A percentile compares a stretch with the other conserved stretches of the same genome.
Conservation (phyloP, 2,888 invertebrate genomes). For the Anarsia innoxiella region DNA sequence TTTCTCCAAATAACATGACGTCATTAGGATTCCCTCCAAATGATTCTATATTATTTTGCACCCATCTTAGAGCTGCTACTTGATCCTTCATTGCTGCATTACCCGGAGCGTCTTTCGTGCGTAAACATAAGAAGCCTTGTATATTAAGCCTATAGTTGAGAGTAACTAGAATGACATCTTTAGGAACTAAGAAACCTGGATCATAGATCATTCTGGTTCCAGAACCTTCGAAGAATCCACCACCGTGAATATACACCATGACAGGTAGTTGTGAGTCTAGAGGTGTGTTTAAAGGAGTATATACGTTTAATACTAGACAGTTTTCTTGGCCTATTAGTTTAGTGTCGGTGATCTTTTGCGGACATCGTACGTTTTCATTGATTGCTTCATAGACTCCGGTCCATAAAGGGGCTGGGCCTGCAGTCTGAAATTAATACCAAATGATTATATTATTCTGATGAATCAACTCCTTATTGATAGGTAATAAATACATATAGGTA, state of each 20-base stretch:
- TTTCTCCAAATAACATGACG: slow-evolving; percentile 57
- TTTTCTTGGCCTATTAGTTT: slow-evolving; percentile 35
- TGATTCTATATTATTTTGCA: slow-evolving; percentile 40
- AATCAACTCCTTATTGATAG: too few species aligned
- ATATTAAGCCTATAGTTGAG: slow-evolving; percentile 57
- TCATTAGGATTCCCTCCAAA: slow-evolving; percentile 55
- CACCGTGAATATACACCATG: slow-evolving; percentile 61
- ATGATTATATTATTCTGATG: slow-evolving; percentile 3
- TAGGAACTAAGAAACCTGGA: slow-evolving; percentile 44
- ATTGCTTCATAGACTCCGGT: slow-evolving; percentile 43
- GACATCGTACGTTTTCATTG: slow-evolving; percentile 44
- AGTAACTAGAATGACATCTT: slow-evolving; percentile 50
- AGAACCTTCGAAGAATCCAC: slow-evolving; percentile 52
- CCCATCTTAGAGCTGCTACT: slow-evolving; percentile 51
- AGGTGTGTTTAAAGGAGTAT: slow-evolving; percentile 34
- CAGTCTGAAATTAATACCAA: slow-evolving; percentile 35
- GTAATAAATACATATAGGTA: too few species aligned
- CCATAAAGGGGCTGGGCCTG: slow-evolving; percentile 52
- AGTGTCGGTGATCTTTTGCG: slow-evolving; percentile 28
- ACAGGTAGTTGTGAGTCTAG: slow-evolving; percentile 37
- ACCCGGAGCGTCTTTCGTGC: slow-evolving; percentile 53
- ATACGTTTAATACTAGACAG: slow-evolving; percentile 50
- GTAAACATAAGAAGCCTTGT: slow-evolving; percentile 49
- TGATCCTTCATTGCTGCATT: slow-evolving; percentile 58
- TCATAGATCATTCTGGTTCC: slow-evolving; percentile 40